Conservation (phyloP, 2,888 invertebrate species). For the Drosophila borealis region DNA sequence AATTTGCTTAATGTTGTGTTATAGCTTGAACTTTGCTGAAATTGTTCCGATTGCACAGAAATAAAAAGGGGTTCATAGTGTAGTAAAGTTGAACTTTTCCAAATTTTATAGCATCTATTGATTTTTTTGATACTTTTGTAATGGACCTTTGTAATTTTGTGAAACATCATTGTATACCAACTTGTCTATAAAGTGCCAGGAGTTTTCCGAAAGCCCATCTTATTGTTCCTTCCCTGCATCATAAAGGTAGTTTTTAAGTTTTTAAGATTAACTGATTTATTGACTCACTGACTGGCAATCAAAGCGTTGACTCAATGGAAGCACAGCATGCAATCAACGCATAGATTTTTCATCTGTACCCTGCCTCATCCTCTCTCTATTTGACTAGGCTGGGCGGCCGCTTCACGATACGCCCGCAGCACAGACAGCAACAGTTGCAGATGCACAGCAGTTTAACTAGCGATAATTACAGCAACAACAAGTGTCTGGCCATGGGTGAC, state of each 20-base stretch:
- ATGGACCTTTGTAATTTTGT: no score
- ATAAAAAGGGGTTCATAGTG: no score
- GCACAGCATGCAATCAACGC: conserved; percentile 26
- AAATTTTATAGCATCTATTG: no score
- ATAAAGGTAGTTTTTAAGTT: background rate
- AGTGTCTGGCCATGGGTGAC: conserved; percentile 70
- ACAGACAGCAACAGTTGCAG: conserved; percentile 83
- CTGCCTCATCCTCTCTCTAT: background rate
- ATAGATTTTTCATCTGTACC: conserved; percentile 30
- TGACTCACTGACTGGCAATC: conserved; percentile 43
- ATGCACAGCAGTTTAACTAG: conserved; percentile 76
- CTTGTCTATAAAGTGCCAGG: no score
- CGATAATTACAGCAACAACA: conserved; percentile 64
- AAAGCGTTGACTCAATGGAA: conserved; percentile 59
- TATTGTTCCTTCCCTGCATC: background rate
- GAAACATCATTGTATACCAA: no score
- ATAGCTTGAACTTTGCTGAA: no score
- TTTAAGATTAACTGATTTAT: conserved; percentile 7
- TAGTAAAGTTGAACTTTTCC: no score
- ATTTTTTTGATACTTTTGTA: no score
- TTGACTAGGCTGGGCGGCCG: conserved; percentile 83
- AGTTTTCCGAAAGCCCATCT: no score
- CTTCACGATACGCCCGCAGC: conserved; percentile 83
- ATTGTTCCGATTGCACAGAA: no score
- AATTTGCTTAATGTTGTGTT: background rate